Evolutionary conservation across 2,113 vertebrate species (phyloP).

Genomic region (Microtus pennsylvanicus): DNA sequence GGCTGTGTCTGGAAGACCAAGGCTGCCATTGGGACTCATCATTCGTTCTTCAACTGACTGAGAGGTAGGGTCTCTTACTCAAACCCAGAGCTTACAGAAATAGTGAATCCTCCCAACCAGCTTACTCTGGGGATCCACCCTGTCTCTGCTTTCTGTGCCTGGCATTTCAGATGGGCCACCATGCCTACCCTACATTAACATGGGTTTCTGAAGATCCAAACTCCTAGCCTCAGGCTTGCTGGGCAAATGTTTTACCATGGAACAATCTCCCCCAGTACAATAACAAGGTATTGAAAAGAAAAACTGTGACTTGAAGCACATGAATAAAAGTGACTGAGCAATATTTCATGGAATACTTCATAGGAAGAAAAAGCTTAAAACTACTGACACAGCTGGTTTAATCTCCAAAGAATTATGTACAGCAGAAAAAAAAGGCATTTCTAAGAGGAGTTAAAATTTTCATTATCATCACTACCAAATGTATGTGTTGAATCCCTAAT

Average conservation of each 20-base stretch:
- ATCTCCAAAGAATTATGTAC: not conserved
- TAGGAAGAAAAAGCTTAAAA: constrained; percentile 33
- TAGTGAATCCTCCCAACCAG: not conserved
- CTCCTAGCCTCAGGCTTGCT: not conserved
- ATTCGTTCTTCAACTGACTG: not conserved
- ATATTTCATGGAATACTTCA: not conserved
- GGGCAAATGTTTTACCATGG: not conserved
- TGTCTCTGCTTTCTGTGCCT: not conserved
- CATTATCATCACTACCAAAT: not conserved
- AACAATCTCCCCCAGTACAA: not conserved
- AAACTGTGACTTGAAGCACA: not conserved
- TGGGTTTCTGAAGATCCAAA: not conserved
- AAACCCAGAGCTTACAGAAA: not conserved
- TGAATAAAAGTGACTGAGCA: not conserved
- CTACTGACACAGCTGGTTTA: not conserved
- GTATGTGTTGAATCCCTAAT: not conserved
- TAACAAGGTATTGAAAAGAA: not conserved
- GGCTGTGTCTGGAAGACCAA: too few species aligned
- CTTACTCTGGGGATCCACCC: not conserved
- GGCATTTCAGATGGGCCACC: too few species aligned
- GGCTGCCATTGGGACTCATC: not conserved
- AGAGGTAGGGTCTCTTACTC: not conserved
- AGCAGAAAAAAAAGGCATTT: not conserved
- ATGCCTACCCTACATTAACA: not conserved
- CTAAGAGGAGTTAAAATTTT: not conserved